Base-by-base conservation (phyloP, 2,113 vertebrate species). In the Sphaerodactylus townsendi region DNA sequence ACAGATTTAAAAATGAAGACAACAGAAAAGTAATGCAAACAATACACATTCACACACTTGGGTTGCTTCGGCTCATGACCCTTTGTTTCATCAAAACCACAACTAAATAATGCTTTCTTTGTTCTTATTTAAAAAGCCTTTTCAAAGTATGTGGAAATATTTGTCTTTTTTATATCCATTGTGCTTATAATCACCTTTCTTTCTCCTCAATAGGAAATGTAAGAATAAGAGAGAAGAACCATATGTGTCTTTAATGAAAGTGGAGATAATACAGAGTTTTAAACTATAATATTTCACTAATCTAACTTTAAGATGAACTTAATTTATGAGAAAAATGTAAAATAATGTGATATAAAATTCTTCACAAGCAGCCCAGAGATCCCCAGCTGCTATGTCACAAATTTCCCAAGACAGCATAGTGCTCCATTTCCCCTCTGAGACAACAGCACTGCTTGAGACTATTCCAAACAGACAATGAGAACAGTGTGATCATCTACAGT, bases 141-240 rank as follows among this genome's bases (percentile, higher is more conserved):
- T 89, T 79, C 84, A n/a, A 70, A 91, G 78, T 1, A 1, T 74
- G 56, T 81, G 77, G 78, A 87, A 93, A 89, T 87, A 81, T 92
- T 87, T 88, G 75, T 50, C 62, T 89, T 94, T n/a, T 87, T 86
- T n/a, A 81, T 62, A 83, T 81, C 87, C 81, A 77, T 0, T 78
- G 79, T 92, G 83, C 83, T 82, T 73, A 46, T 66, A 56, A 74
- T 90, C 15, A 65, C 7, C 41, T 65, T 50, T 66, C 41, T 73
- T 56, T 73, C 19, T 68, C 62, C 44, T 76, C 66, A 83, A 68
- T n/a, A 76, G 81, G 64, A 83, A 83, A 79, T 50, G 25, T 83
- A 46, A 53, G 72, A 66, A 28, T 8, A 21, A 23, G 11, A 35
- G 56, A 56, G 3, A 1, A 71, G 21, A 68, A 65, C 21, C 37